phyloP scores from a whole-genome alignment of 2,888 invertebrate species.

The Belgica antarctica region DNA sequence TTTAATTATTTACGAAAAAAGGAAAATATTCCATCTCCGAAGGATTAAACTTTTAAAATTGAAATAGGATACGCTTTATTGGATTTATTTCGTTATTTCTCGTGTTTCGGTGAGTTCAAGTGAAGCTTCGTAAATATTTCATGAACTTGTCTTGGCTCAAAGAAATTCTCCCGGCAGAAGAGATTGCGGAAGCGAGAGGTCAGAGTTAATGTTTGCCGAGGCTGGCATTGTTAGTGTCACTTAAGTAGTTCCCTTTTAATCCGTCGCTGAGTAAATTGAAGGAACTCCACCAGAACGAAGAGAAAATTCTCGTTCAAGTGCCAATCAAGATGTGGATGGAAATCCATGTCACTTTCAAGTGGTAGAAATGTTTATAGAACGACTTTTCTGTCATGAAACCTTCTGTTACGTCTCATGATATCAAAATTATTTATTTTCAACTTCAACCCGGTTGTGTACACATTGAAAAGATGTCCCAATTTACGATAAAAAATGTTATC shows the following conservation, averaged over 20 bases:
- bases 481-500: not conserved
- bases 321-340: slow-evolving; percentile 24
- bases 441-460: not conserved
- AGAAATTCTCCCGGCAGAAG: not conserved
- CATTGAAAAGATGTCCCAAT: slow-evolving; percentile 18
- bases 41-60: slow-evolving; percentile 25
- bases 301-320: slow-evolving; percentile 24
- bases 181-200: slow-evolving; percentile 36
- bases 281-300: not conserved
- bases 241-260: slow-evolving; percentile 28
- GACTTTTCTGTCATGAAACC: slow-evolving; percentile 1
- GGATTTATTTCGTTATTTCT: not conserved
- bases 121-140: not conserved
- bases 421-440: not conserved
- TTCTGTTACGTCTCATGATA: slow-evolving; percentile 22
- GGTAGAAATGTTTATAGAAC: slow-evolving; percentile 7
- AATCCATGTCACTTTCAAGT: slow-evolving; percentile 25
- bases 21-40: slow-evolving; percentile 1
- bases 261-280: slow-evolving; percentile 3
- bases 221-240: slow-evolving; percentile 42
- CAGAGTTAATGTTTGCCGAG: slow-evolving; percentile 34
- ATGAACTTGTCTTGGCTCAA: not conserved
- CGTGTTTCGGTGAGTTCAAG: not conserved
- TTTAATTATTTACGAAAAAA: slow-evolving; percentile 36
- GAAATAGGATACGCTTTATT: slow-evolving; percentile 14